phyloP scores from a whole-genome alignment of 2,888 invertebrate genomes.

The Caenorhabditis sulstoni region DNA sequence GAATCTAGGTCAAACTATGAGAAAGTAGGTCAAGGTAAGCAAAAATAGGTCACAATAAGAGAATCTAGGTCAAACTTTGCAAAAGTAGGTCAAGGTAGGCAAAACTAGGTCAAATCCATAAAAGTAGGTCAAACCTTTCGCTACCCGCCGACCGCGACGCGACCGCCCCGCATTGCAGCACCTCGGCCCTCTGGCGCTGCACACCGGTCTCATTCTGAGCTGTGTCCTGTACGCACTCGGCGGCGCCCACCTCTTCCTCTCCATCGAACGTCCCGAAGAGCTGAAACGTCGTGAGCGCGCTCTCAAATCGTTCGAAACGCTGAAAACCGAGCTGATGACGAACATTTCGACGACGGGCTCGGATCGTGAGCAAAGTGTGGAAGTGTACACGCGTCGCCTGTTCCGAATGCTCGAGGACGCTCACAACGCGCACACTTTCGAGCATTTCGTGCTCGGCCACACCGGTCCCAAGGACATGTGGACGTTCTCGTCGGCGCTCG shows the following conservation, averaged over 20 bases:
- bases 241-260: constrained; percentile 62
- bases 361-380: constrained; percentile 30
- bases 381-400: constrained; percentile 58
- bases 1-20: no score
- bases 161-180: constrained; percentile 59
- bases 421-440: constrained; percentile 54
- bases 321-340: constrained; percentile 49
- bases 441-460: constrained; percentile 41
- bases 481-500: constrained; percentile 66
- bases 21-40: no score
- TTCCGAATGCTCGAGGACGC: constrained; percentile 61
- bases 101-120: no score
- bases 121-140: no score
- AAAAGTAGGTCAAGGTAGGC: no score
- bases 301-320: constrained; percentile 27
- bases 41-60: no score
- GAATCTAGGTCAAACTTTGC: no score
- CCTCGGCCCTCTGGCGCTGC: constrained; percentile 63
- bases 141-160: no score
- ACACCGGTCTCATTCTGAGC: constrained; percentile 62
- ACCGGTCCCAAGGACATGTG: constrained; percentile 62
- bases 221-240: constrained; percentile 65
- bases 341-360: constrained; percentile 26
- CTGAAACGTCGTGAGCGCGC: constrained; percentile 50
- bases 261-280: constrained; percentile 64